Evolutionary conservation across 2,888 invertebrate species (phyloP), one percentile per base, ranked within the genome.

Genomic region (Fragum whitleyi): DNA sequence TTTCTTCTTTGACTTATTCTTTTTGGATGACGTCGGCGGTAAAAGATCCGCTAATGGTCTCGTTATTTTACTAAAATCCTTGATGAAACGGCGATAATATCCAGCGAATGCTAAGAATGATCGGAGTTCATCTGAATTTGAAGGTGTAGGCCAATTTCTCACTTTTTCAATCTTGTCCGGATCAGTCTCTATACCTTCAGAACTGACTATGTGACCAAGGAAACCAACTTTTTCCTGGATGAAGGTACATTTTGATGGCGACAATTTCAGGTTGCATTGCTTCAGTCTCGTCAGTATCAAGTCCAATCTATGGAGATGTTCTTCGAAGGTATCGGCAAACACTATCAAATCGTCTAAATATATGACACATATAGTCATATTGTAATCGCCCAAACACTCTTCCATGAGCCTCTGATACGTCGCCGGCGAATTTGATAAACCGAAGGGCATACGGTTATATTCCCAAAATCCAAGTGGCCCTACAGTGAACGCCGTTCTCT

Each of bases 361-460:
- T 11, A 39, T 67, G n/a, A 67, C 11, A 67, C 67, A 67, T n/a
- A 67, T 67, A 1, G 16, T 67, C 36, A 67, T 36, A 16, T 67
- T 16, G 3, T n/a, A 21, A 14, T 67, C 67, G 6, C 39, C 67
- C 21, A 39, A 39, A 67, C 1, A 21, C 7, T 67, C 67, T 23
- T 67, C 42, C 42, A 67, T 39, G 2, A 67, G 9, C 9, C 67
- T 36, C 16, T 39, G 67, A 21, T 39, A 39, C 14, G 67, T 67
- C 3, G 67, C 67, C 7, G 67, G 42, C 5, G 23, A 23, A 23
- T 67, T 39, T 21, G 67, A 21, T 5, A 36, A 42, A 2, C 67
- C n/a, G 14, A 67, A 67, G 21, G 67, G 67, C 26, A 67, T 39
- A 5, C 21, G 3, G 21, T 67, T 67, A 16, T 39, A 67, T 42